These are phyloP conservation scores for Mionectes olivaceus DNA, from an alignment of 2,797 vertebrate species.

Conservation along the genomic window DNA sequence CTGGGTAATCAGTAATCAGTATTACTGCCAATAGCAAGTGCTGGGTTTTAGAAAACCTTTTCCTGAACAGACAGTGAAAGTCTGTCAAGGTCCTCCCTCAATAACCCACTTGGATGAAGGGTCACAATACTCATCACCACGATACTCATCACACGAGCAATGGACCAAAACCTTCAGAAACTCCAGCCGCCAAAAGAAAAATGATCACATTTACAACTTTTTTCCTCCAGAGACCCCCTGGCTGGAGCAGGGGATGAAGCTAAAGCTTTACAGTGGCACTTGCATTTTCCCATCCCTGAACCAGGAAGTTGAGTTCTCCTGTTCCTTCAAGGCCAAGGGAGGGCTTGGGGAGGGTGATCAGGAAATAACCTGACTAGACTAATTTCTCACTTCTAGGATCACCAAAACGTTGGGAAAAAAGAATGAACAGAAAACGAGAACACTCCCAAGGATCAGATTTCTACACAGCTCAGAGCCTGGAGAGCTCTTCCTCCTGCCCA, in stretches of 20 bases:
- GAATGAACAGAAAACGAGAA: neutral
- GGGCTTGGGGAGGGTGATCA: neutral
- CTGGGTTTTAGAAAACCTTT: neutral
- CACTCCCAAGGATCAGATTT: neutral
- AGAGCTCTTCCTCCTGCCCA: neutral
- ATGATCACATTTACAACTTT: neutral
- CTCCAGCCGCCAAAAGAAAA: neutral
- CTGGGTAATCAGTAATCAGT: neutral
- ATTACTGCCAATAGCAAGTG: neutral
- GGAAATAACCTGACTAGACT: neutral
- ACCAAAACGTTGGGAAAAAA: neutral
- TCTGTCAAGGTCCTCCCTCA: neutral
- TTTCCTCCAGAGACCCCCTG: neutral
- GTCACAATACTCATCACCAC: rapidly evolving
- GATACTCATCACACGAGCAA: neutral
- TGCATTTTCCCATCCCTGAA: neutral
- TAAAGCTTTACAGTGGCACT: rapidly evolving
- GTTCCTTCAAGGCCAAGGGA: neutral
- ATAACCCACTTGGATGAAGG: neutral
- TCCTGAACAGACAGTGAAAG: neutral
- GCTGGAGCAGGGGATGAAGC: neutral
- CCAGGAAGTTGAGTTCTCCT: neutral
- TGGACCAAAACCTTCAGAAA: neutral
- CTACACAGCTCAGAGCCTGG: neutral
- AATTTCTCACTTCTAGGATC: neutral